phyloP scores from a whole-genome alignment of 2,797 vertebrate species.

The Yasuhikotakia modesta region DNA sequence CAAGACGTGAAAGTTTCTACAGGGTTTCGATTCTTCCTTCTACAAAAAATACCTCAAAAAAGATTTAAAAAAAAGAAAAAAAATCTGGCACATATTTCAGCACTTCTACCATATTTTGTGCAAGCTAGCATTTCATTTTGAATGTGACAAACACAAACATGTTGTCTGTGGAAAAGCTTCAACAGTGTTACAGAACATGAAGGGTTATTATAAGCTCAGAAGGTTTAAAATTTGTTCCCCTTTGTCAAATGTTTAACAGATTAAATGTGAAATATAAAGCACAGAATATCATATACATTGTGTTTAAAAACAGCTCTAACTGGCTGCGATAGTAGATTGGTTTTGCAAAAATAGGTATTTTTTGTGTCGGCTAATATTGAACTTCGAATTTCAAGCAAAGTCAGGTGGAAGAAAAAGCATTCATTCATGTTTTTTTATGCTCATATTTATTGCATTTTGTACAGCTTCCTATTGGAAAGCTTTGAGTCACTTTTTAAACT shows the following conservation, averaged over 20 bases:
- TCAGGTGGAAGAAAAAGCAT: slow-evolving; percentile 6
- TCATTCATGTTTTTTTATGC: slow-evolving; percentile 1
- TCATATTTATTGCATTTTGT: slow-evolving; percentile 4
- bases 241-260: slow-evolving; percentile 57
- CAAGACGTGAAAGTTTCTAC: slow-evolving; percentile 72
- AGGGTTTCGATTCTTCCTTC: slow-evolving; percentile 79
- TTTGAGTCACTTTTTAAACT: slow-evolving; percentile 3
- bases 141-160: too few species aligned
- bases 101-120: slow-evolving; percentile 58
- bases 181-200: slow-evolving; percentile 22
- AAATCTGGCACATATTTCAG: slow-evolving; percentile 57
- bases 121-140: slow-evolving; percentile 49
- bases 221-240: slow-evolving; percentile 9
- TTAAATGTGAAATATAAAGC: slow-evolving; percentile 65
- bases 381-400: slow-evolving; percentile 1
- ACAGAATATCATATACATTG: slow-evolving; percentile 56
- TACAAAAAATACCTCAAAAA: slow-evolving; percentile 85
- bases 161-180: slow-evolving; percentile 41
- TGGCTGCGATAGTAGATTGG: slow-evolving; percentile 54
- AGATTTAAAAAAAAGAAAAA: slow-evolving; percentile 39
- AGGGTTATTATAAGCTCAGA: slow-evolving; percentile 35
- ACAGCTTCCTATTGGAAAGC: neutral
- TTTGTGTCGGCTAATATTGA: neutral
- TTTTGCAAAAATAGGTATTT: slow-evolving; percentile 23
- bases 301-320: slow-evolving; percentile 59